Evolutionary conservation across 1,140 invertebrate genomes (phyloP).

Genomic region (Diabrotica virgifera): DNA sequence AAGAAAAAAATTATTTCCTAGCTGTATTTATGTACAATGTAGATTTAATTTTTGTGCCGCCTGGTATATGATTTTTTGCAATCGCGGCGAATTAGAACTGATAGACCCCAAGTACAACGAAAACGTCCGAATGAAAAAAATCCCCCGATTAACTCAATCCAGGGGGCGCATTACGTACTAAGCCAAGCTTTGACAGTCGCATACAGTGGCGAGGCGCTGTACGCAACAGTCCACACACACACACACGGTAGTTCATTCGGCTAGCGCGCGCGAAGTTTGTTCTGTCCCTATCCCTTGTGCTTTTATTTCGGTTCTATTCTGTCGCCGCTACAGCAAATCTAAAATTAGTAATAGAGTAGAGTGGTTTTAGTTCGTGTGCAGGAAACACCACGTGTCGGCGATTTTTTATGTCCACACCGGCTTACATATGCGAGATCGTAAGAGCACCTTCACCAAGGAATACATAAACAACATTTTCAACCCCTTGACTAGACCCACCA

Average conservation of each 20-base stretch:
- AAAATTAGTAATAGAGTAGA: conserved; percentile 34
- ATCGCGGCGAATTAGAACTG: too few relatives aligned
- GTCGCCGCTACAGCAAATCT: conserved; percentile 20
- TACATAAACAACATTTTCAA: conserved; percentile 48
- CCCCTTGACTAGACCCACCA: conserved; percentile 41
- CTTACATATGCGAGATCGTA: conserved; percentile 48
- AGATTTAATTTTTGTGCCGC: too few relatives aligned
- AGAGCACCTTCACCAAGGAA: conserved; percentile 47
- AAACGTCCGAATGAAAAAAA: neutral
- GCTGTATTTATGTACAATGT: too few relatives aligned
- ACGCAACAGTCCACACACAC: too few relatives aligned
- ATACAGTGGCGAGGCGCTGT: too few relatives aligned
- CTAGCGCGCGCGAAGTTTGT: too few relatives aligned
- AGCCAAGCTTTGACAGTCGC: conserved; percentile 5
- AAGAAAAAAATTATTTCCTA: too few relatives aligned
- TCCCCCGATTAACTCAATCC: conserved; percentile 14
- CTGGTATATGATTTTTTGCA: too few relatives aligned
- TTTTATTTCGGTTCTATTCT: too few relatives aligned
- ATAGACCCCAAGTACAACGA: neutral
- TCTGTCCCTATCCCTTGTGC: too few relatives aligned
- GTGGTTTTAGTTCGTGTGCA: conserved; percentile 4
- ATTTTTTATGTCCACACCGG: conserved; percentile 23
- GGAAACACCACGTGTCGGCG: neutral
- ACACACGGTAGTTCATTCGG: too few relatives aligned
- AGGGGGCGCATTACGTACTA: conserved; percentile 36